Conservation (phyloP, 1,140 invertebrate species). For the Psilanteris sp. region DNA sequence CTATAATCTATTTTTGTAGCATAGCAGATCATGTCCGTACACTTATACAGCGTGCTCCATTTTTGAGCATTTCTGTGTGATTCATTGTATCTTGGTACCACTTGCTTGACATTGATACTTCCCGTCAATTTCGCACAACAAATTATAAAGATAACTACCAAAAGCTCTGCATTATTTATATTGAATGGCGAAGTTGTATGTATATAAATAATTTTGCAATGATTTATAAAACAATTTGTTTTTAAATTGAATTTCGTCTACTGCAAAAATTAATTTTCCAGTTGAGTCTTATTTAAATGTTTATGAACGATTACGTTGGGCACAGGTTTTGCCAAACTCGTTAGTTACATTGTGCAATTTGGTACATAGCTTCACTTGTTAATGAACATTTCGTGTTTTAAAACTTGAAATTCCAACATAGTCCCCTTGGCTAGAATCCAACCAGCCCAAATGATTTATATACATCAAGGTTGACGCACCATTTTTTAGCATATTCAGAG, state of each 20-base stretch:
- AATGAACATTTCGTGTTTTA: slow-evolving; percentile 54
- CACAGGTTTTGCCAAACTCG: no score
- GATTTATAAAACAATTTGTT: no score
- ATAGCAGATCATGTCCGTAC: slow-evolving; percentile 11
- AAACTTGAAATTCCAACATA: slow-evolving; percentile 35
- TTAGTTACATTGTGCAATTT: slow-evolving; percentile 25
- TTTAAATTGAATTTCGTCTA: no score
- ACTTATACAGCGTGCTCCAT: slow-evolving; percentile 27
- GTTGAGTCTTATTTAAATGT: no score
- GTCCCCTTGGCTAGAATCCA: slow-evolving; percentile 35
- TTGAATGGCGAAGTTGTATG: no score
- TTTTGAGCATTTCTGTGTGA: slow-evolving; percentile 42
- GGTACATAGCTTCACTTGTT: slow-evolving; percentile 25
- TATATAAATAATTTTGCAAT: no score
- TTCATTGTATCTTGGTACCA: slow-evolving; percentile 4
- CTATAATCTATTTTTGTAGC: slow-evolving; percentile 49
- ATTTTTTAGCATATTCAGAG: slow-evolving; percentile 47
- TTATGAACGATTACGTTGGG: no score
- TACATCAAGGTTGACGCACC: slow-evolving; percentile 62
- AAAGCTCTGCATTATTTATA: no score
- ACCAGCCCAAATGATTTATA: slow-evolving; percentile 51
- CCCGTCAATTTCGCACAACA: neutral
- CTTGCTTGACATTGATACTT: slow-evolving; percentile 14
- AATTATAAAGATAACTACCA: no score
- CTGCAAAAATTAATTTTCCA: no score